phyloP scores from a whole-genome alignment of 2,888 invertebrate genomes.

The Leptopilina drosophilae region DNA sequence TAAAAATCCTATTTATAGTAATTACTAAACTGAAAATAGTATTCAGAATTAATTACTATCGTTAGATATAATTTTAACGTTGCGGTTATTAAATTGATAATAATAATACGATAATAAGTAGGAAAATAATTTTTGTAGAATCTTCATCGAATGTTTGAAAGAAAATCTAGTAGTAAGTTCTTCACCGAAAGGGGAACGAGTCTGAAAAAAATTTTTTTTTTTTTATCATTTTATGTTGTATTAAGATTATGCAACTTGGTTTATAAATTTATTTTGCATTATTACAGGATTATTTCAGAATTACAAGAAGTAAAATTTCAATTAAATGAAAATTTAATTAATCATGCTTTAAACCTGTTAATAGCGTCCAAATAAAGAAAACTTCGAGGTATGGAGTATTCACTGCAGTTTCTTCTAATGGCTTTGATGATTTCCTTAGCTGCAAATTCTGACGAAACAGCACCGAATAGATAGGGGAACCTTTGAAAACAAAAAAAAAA shows the following conservation, averaged over 20 bases:
- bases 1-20: no score
- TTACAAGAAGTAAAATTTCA: neutral
- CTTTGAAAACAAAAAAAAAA: conserved; percentile 48
- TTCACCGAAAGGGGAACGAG: conserved; percentile 12
- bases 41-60: no score
- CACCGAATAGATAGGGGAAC: conserved; percentile 67
- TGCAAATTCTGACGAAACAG: conserved; percentile 63
- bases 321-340: no score
- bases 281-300: neutral
- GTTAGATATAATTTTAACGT: no score
- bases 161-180: conserved; percentile 11
- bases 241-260: no score
- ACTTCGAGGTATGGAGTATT: conserved; percentile 68
- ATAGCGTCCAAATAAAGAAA: conserved; percentile 63
- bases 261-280: no score
- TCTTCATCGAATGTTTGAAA: conserved; percentile 12
- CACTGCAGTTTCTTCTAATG: conserved; percentile 67
- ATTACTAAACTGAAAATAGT: no score
- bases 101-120: no score
- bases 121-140: neutral
- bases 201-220: neutral
- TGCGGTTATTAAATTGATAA: no score
- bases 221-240: no score
- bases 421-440: conserved; percentile 67
- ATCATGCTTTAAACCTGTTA: conserved; percentile 59